phyloP scores from a whole-genome alignment of 1,140 invertebrate species.

The Pogonus chalceus region DNA sequence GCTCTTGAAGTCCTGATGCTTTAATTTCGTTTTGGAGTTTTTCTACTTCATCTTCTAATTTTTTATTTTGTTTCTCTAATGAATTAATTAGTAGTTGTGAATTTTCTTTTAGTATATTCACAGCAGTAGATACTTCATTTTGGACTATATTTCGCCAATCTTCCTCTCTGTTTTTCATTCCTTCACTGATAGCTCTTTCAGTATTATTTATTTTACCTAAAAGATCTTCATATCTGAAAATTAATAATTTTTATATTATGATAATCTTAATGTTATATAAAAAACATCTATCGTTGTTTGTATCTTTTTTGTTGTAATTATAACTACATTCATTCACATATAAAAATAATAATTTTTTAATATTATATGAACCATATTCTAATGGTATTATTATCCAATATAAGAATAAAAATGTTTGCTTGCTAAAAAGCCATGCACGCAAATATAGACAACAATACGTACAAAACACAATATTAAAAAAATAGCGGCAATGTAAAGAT shows the following conservation, averaged over 20 bases:
- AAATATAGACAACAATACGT: background rate
- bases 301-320: too few species aligned
- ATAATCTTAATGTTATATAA: too few species aligned
- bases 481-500: background rate
- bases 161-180: background rate
- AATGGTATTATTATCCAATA: too few species aligned
- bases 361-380: too few species aligned
- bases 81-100: background rate
- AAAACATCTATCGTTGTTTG: too few species aligned
- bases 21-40: background rate
- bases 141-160: background rate
- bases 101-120: background rate
- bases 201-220: background rate
- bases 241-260: too few species aligned
- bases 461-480: constrained; percentile 6
- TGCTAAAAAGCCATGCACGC: background rate
- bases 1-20: background rate
- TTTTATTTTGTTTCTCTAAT: background rate
- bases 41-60: background rate
- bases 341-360: too few species aligned
- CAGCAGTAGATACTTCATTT: background rate
- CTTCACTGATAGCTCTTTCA: background rate
- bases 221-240: background rate
- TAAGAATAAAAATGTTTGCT: too few species aligned
- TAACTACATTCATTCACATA: too few species aligned